phyloP scores from a whole-genome alignment of 2,113 vertebrate species.

The Ia io region DNA sequence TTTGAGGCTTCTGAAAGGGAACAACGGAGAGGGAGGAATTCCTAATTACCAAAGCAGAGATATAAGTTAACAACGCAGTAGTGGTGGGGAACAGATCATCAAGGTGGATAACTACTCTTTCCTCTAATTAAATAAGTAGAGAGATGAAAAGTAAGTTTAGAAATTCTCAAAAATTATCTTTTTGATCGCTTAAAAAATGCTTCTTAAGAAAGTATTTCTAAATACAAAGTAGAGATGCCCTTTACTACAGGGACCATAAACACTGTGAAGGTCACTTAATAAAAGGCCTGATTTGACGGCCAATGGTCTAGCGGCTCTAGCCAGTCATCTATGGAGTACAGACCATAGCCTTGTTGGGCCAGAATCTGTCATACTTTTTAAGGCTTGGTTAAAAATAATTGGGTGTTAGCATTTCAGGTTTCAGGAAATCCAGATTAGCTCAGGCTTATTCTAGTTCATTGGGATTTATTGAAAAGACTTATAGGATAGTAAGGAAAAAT shows the following conservation, averaged over 20 bases:
- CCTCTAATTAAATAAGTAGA: background rate
- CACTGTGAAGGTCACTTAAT: background rate
- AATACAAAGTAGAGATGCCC: background rate
- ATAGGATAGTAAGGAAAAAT: background rate
- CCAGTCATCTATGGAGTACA: background rate
- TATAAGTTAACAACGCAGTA: background rate
- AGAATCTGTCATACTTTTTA: background rate
- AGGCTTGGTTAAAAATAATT: background rate
- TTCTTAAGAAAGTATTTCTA: background rate
- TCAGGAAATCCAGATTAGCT: background rate
- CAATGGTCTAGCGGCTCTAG: background rate
- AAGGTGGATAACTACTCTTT: background rate
- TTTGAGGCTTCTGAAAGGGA: background rate
- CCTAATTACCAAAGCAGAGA: background rate
- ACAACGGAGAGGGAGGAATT: background rate
- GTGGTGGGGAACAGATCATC: background rate
- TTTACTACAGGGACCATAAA: background rate
- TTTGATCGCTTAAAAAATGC: background rate
- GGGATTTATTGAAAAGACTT: background rate
- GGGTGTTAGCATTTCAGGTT: background rate
- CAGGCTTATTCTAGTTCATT: background rate
- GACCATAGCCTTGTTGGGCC: rapidly evolving
- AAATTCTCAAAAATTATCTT: background rate
- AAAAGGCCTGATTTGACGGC: background rate
- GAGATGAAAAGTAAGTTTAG: background rate